Conservation (phyloP, 64 coral and sea anemone species). For the Montipora cactus region DNA sequence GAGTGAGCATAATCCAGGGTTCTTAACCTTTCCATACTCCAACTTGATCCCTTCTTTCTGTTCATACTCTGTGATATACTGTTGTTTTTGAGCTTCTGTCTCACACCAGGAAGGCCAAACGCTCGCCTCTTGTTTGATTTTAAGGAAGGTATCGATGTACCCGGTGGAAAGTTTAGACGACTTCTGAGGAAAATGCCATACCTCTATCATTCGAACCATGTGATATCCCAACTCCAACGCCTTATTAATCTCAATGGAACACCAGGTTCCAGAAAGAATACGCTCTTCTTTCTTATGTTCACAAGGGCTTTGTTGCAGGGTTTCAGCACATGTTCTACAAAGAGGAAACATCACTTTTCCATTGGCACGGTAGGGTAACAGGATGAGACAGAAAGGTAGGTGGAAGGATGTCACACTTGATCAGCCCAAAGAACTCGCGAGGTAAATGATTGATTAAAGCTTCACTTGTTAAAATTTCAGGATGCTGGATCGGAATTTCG, state of each 20-base stretch:
- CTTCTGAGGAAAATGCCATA: slow-evolving; percentile 58
- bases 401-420: slow-evolving; percentile 33
- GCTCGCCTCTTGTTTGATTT: slow-evolving; percentile 53
- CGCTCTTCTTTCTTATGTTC: slow-evolving; percentile 19
- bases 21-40: slow-evolving; percentile 4
- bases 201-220: slow-evolving; percentile 13
- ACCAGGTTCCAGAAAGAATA: slow-evolving; percentile 1
- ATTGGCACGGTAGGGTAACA: background rate
- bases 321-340: slow-evolving; percentile 13
- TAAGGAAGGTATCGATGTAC: slow-evolving; percentile 32
- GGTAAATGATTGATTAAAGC: background rate
- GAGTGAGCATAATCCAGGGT: slow-evolving; percentile 3
- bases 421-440: background rate
- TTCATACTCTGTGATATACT: background rate
- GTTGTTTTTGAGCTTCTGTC: background rate
- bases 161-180: background rate
- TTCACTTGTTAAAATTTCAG: background rate
- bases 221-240: slow-evolving; percentile 18
- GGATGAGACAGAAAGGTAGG: slow-evolving; percentile 34
- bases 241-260: background rate
- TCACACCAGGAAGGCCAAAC: slow-evolving; percentile 8
- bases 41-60: slow-evolving; percentile 21
- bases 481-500: background rate
- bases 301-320: background rate
- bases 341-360: slow-evolving; percentile 44